Evolutionary conservation across 2,888 invertebrate genomes (phyloP), one percentile per base, ranked within the genome.

Genomic region (Ochropleura plecta): DNA sequence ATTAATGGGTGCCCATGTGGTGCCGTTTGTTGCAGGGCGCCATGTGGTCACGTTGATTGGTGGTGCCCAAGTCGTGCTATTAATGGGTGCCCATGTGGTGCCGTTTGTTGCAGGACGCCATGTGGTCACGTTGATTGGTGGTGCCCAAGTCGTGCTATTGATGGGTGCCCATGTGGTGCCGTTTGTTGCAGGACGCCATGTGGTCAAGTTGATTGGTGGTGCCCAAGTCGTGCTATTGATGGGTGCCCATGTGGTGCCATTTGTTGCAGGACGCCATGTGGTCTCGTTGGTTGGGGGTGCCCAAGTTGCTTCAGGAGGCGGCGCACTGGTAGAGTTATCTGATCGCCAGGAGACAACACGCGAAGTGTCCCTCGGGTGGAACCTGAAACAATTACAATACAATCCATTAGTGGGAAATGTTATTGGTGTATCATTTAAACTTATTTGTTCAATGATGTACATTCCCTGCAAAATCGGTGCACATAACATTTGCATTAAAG

Each of bases 301-400:
- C 48, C 53, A 62, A 5, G 73, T 64, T 7, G 51, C n/a, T 46
- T 5, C 48, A 46, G 42, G 18, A 6, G 59, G 44, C 14, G 62
- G 49, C 0, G 49, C 48, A 53, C 10, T 63, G 16, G 67, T 42
- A n/a, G 49, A 60, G 6, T 20, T 65, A n/a, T 57, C 14, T 8
- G 30, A 30, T n/a, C 9, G 42, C 74, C 66, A 66, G 53, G 70
- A 59, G 42, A 49, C 20, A 30, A 48, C 12, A 14, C 77, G 66
- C 14, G 70, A 71, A 14, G 16, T 57, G 48, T 76, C 75, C 16
- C 12, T 77, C 12, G 63, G 71, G 62, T 78, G 66, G 16, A 78
- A 71, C 49, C 78, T 78, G 66, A 44, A 62, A 20, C 46, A 69
- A 66, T 62, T n/a, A 57, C 12, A 59, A 9, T 40, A 20, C 6